Conservation (phyloP, 2,797 vertebrate species). For the Alfaro cultratus region DNA sequence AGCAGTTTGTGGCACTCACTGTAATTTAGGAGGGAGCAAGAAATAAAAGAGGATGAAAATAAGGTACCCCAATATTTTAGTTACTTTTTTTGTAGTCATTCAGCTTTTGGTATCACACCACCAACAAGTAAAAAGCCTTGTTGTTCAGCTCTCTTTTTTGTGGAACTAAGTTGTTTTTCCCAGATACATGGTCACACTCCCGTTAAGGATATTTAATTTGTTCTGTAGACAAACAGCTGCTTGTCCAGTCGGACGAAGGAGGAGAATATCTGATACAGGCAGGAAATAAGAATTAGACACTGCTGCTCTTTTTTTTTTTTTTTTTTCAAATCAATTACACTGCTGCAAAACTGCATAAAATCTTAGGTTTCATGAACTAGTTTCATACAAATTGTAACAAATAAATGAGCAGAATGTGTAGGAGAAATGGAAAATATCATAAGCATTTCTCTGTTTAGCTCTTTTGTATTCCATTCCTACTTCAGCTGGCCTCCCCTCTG, state of each 20-base stretch:
- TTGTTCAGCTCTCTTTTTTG: no score
- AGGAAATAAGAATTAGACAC: neutral
- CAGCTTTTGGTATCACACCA: no score
- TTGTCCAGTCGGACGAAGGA: neutral
- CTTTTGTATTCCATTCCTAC: conserved; percentile 14
- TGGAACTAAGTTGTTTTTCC: no score
- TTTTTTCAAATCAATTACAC: neutral
- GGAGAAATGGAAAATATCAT: neutral
- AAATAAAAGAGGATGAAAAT: no score
- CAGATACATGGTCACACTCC: no score
- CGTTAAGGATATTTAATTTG: no score
- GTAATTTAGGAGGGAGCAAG: no score
- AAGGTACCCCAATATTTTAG: no score
- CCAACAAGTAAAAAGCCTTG: no score
- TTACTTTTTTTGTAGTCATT: no score
- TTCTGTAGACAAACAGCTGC: no score
- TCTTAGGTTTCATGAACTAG: neutral
- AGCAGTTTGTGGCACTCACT: no score
- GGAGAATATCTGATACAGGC: neutral
- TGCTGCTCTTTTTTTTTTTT: neutral
- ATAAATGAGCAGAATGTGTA: neutral
- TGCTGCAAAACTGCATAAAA: neutral
- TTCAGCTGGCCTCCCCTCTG: conserved; percentile 16
- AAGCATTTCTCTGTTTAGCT: conserved; percentile 1
- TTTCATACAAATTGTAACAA: neutral